phyloP scores from a whole-genome alignment of 1,140 invertebrate genomes.

The Saxidomus purpurata region DNA sequence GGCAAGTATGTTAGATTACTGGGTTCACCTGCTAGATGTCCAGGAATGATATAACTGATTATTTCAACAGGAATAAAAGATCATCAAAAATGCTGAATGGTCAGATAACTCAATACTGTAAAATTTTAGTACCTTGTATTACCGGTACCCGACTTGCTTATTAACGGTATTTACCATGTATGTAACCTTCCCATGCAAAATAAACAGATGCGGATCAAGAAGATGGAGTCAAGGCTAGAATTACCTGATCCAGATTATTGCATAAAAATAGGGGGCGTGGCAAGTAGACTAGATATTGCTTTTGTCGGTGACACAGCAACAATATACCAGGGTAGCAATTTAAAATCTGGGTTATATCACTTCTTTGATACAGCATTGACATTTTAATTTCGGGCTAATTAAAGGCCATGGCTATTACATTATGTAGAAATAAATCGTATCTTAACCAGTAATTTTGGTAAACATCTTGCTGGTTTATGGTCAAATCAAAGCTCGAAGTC shows the following conservation, averaged over 20 bases:
- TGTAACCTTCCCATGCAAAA: too few relatives aligned
- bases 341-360: conserved; percentile 22
- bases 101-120: too few relatives aligned
- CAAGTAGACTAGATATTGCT: neutral
- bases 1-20: too few relatives aligned
- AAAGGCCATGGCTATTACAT: conserved; percentile 34
- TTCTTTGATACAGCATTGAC: conserved; percentile 43
- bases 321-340: conserved; percentile 14
- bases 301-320: neutral
- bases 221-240: too few relatives aligned
- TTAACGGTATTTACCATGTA: too few relatives aligned
- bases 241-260: neutral
- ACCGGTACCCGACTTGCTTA: too few relatives aligned
- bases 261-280: conserved; percentile 17
- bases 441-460: conserved; percentile 26
- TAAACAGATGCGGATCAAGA: too few relatives aligned
- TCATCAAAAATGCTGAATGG: too few relatives aligned
- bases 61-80: too few relatives aligned
- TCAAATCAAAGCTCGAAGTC: conserved; percentile 6
- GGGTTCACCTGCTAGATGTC: too few relatives aligned
- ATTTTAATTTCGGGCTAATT: conserved; percentile 39
- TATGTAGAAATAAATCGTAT: conserved; percentile 19
- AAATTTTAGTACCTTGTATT: too few relatives aligned
- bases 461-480: conserved; percentile 28
- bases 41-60: too few relatives aligned